Conservation (phyloP, 2,888 invertebrate species). For the Cryptocheilus praepositus region DNA sequence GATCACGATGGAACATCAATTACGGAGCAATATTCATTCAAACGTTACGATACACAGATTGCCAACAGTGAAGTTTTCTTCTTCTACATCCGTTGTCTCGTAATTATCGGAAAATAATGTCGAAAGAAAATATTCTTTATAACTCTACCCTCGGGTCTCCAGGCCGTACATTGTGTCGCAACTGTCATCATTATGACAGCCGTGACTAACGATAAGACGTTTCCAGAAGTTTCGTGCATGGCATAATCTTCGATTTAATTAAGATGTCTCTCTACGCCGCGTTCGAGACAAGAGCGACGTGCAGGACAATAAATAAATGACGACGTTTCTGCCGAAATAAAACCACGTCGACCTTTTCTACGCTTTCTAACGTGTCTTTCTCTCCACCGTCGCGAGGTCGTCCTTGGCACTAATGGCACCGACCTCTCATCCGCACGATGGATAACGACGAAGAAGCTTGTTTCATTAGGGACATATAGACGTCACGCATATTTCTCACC, state of each 20-base stretch:
- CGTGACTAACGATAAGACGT: neutral
- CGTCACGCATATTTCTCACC: neutral
- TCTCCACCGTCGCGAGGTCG: neutral
- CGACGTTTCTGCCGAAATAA: constrained; percentile 2
- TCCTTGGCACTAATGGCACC: constrained; percentile 13
- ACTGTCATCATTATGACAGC: no score
- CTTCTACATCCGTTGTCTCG: no score
- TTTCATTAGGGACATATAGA: neutral
- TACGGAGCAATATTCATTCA: no score
- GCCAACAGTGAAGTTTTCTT: no score
- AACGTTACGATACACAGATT: neutral
- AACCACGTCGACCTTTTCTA: neutral
- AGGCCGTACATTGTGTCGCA: no score
- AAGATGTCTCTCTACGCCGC: constrained; percentile 13
- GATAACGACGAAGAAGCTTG: neutral
- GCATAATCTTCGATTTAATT: constrained; percentile 36
- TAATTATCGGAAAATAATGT: neutral
- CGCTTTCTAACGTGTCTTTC: neutral
- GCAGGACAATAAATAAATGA: constrained; percentile 7
- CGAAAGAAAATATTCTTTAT: neutral
- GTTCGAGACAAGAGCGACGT: neutral
- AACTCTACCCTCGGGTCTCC: no score
- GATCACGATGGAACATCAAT: no score
- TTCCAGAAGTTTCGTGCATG: neutral
- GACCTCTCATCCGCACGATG: neutral